Base-by-base conservation (phyloP, 2,113 vertebrate species). In the Anoura caudifer region DNA sequence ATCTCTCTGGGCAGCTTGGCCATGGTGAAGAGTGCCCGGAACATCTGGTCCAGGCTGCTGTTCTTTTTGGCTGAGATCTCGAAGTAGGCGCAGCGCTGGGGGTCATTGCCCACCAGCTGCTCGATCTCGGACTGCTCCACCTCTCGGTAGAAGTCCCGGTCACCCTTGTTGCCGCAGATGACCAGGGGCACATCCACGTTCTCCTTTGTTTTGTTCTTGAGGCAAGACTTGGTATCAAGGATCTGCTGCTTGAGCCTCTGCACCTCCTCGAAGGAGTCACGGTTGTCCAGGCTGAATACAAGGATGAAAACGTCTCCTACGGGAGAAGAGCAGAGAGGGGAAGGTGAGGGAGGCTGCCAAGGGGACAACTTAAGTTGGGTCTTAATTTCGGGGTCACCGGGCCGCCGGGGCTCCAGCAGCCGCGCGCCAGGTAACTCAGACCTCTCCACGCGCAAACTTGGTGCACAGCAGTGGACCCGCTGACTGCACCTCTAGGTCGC, bases 21-120 rank as follows among this genome's bases (percentile, higher is more conserved):
- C 99, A 99, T 98, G 72, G 99, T 98, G 16, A 99, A 99, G 96
- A 99, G 99, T 0, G 99, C 99, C 75, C 99, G 99, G 95, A 99
- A 99, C 99, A 99, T 99, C 98, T 99, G 98, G 96, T 99, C 99
- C 95, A 99, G 97, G 98, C 99, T 99, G 97, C 99, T 99, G 98
- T 99, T 99, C 98, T 99, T 99, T 97, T 99, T 99, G 97, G 99
- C 99, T 0, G 99, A 99, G 97, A 99, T 99, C 98, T 99, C 99
- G 4, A 99, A 99, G 98, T 99, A 99, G 69, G 99, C 99, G 7
- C 99, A 99, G 89, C 99, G 98, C 85, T 99, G 98, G 95, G 99
- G 99, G 26, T 99, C 99, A 36, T 98, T 98, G 61, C 99, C 98
- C 67, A 99, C 98, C 97, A 99, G 98, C 96, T 99, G 99, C 95